Base-by-base conservation (phyloP, 2,888 invertebrate genomes). In the Seladonia tumulorum region DNA sequence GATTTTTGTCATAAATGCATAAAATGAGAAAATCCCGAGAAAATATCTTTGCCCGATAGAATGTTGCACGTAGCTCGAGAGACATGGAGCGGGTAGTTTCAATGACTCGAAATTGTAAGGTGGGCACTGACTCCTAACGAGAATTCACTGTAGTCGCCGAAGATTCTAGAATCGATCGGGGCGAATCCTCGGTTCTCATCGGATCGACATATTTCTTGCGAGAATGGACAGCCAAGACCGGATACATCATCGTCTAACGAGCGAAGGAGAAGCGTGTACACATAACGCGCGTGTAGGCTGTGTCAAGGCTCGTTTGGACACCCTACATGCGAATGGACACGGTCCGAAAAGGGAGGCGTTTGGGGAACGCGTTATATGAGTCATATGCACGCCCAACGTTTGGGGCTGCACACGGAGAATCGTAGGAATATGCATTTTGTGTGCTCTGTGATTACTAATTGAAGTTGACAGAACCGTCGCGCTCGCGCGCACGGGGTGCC, bases 331-430 rank as follows among this genome's bases (percentile, higher is more conserved):
- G 91, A 82, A 92, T 91, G 93, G 92, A 92, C 92, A 92, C 90
- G 91, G 92, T 90, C 90, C 88, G 89, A 91, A 91, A 88, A 89
- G 90, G 90, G 89, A 85, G 90, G 87, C 87, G 90, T 90, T 91
- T 90, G 90, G 91, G 89, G 91, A 91, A 90, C 87, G 85, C 87
- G 84, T 91, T 76, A 92, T 91, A 92, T 95, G 95, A 95, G 92
- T 95, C 95, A 95, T 93, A 90, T 91, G 81, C 88, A 89, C 91
- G 92, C 92, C 91, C 91, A 89, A 89, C 89, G 89, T 93, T 94
- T 92, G 92, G 93, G 93, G 93, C 93, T 93, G 92, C 93, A 92
- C 93, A 92, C 93, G 91, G 89, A 92, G 92, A 94, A 94, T 93
- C 93, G 92, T 91, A 92, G 91, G 93, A 93, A 92, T 89, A 92